phyloP scores from a whole-genome alignment of 2,113 vertebrate species.

The Phoxinus phoxinus region DNA sequence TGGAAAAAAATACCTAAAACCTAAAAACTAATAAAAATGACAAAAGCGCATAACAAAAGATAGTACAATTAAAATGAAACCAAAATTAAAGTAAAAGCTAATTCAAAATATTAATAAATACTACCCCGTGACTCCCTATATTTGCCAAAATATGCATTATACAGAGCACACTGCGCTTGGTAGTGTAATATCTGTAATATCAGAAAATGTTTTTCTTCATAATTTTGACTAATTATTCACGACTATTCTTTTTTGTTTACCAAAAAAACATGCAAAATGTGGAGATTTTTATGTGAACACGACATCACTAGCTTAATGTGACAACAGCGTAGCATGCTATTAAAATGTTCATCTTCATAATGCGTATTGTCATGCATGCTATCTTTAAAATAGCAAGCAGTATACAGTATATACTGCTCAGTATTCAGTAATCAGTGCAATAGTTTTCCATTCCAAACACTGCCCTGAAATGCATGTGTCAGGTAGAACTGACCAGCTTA shows the following conservation, averaged over 20 bases:
- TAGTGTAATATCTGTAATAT: too few species aligned
- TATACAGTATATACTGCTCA: neutral
- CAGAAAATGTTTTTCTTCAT: neutral
- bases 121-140: too few species aligned
- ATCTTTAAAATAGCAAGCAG: neutral
- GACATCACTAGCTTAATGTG: too few species aligned
- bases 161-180: too few species aligned
- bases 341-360: neutral
- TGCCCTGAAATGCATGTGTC: neutral
- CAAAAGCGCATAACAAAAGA: neutral
- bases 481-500: conserved; percentile 2
- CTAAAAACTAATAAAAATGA: neutral
- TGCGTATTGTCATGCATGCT: neutral
- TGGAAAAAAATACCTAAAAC: neutral
- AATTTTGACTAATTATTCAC: neutral
- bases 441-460: neutral
- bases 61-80: too few species aligned
- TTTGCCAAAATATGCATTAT: too few species aligned
- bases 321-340: too few species aligned
- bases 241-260: too few species aligned
- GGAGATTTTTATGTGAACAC: too few species aligned
- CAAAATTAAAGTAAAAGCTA: neutral
- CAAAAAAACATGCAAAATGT: too few species aligned
- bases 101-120: too few species aligned
- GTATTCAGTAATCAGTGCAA: neutral